Base-by-base conservation (phyloP, 2,797 vertebrate genomes). In the Aselliscus stoliczkanus region DNA sequence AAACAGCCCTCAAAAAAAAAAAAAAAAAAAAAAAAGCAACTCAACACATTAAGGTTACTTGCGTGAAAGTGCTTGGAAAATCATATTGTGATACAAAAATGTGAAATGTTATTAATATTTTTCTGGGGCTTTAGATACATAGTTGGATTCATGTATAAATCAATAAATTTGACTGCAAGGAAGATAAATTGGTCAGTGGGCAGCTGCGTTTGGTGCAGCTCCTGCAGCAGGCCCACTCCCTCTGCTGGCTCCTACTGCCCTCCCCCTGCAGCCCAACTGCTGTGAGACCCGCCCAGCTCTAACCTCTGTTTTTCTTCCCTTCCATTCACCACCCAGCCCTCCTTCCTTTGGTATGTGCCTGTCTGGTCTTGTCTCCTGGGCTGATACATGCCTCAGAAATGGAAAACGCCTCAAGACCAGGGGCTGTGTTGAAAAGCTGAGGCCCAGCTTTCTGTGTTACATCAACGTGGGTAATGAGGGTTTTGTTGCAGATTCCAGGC, bases 361-460 rank as follows among this genome's bases (percentile, higher is more conserved):
- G 95, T 95, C 90, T 94, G 92, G 94, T 95, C 95, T 90, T 89
- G 96, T 94, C 82, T 93, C 60, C 39, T 75, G 42, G 77, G 56
- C 79, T 97, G 97, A 96, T 60, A 96, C 97, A 97, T 50, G 56
- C 52, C 88, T 95, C 75, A 94, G 88, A 95, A 83, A 96, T 70
- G 93, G 82, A 75, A 91, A 82, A 65, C 11, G 73, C 90, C 95
- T 64, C n/a, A 37, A 58, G 94, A 95, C 77, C 25, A 79, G 77
- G 80, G 88, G 58, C 76, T 65, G 39, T 37, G 17, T 44, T 62
- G 89, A 44, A n/a, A 79, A 77, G 75, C 91, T 65, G 67, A 72
- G 85, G 94, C 65, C 79, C 60, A 50, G 58, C 34, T 73, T 50
- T 50, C 31, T 64, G 70, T 52, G 90, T 79, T 88, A 72, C 60